phyloP scores from a whole-genome alignment of 2,888 invertebrate species.

The Xestia xanthographa region DNA sequence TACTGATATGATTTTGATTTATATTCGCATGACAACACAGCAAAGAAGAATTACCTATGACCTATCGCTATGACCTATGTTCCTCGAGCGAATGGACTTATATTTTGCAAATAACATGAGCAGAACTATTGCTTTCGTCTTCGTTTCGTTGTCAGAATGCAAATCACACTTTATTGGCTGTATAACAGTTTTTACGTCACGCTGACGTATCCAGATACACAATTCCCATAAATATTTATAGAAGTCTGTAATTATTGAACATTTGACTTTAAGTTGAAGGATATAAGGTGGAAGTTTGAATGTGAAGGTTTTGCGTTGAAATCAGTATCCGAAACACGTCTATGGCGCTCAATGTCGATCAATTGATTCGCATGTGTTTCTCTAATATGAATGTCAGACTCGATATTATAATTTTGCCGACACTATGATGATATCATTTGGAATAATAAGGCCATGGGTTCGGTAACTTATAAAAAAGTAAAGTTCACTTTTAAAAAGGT shows the following conservation, averaged over 20 bases:
- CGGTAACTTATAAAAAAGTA: too few relatives aligned
- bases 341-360: constrained; percentile 67
- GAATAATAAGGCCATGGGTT: background rate
- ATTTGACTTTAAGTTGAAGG: constrained; percentile 38
- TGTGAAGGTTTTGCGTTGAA: constrained; percentile 35
- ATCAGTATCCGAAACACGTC: constrained; percentile 68
- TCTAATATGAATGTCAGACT: constrained; percentile 39
- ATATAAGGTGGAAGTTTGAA: constrained; percentile 51
- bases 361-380: constrained; percentile 55
- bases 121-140: constrained; percentile 29
- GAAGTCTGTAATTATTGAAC: constrained; percentile 14
- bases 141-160: constrained; percentile 32
- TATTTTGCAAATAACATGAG: constrained; percentile 30
- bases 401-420: constrained; percentile 25
- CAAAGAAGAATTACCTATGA: background rate
- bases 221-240: constrained; percentile 63
- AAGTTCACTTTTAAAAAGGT: background rate
- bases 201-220: constrained; percentile 56
- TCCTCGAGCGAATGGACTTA: background rate
- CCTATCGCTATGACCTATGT: constrained; percentile 2
- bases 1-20: too few relatives aligned
- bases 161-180: constrained; percentile 51
- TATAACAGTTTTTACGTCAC: constrained; percentile 64
- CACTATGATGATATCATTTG: constrained; percentile 2
- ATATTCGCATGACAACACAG: background rate